phyloP scores from a whole-genome alignment of 1,140 invertebrate genomes.

The Bombus affinis region DNA sequence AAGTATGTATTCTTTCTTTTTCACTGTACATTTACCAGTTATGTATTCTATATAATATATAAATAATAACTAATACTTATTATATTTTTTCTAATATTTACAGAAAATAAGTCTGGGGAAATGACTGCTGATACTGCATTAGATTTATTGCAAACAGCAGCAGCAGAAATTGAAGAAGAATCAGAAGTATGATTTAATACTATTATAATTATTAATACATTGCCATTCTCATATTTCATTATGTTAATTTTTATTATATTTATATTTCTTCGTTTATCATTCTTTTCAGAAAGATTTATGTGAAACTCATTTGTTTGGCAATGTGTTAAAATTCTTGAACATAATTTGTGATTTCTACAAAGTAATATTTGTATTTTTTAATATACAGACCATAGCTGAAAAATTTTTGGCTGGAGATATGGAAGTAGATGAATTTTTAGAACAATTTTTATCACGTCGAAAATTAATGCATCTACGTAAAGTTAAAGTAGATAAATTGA shows the following conservation, averaged over 20 bases:
- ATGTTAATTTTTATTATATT: neutral
- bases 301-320: neutral
- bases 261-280: neutral
- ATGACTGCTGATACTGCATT: slow-evolving; percentile 91
- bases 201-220: slow-evolving; percentile 26
- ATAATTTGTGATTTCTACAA: neutral
- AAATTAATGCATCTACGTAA: slow-evolving; percentile 91
- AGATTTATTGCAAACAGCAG: slow-evolving; percentile 92
- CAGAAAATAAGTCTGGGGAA: slow-evolving; percentile 87
- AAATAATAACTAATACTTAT: neutral
- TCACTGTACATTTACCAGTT: neutral
- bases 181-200: slow-evolving; percentile 86
- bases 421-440: slow-evolving; percentile 90
- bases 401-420: slow-evolving; percentile 89
- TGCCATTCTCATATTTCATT: neutral
- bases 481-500: slow-evolving; percentile 94
- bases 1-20: slow-evolving; percentile 81
- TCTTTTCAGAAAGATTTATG: neutral
- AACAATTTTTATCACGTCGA: slow-evolving; percentile 88
- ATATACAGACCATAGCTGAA: slow-evolving; percentile 85
- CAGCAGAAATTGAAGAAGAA: slow-evolving; percentile 94
- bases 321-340: slow-evolving; percentile 21
- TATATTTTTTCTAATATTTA: slow-evolving; percentile 56
- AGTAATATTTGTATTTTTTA: slow-evolving; percentile 35
- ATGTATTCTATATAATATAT: neutral